phyloP scores from a whole-genome alignment of 2,797 vertebrate genomes.

The Sebastes trivittatus region DNA sequence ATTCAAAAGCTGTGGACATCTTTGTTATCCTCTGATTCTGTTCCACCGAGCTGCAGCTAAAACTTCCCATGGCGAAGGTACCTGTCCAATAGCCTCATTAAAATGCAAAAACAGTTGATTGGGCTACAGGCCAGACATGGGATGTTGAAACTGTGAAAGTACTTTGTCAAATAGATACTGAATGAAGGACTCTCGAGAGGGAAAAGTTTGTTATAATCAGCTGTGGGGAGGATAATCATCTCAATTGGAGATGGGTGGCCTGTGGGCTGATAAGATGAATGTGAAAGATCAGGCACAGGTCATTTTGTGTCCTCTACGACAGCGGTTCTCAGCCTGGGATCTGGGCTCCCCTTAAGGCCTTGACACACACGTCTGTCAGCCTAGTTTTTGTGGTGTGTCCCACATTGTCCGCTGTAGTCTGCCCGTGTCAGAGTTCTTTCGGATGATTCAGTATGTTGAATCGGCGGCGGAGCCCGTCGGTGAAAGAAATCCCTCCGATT shows the following conservation, averaged over 20 bases:
- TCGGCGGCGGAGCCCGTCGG: no score
- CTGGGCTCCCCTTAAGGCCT: no score
- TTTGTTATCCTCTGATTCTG: conserved; percentile 12
- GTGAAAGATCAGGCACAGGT: background rate
- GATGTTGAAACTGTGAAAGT: background rate
- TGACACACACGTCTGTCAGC: no score
- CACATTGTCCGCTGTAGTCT: no score
- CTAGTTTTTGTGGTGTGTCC: no score
- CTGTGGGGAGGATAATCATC: conserved; percentile 2
- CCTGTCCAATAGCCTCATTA: background rate
- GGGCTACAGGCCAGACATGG: conserved; percentile 2
- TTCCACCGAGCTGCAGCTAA: background rate
- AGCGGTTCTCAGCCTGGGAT: no score
- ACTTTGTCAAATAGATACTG: conserved; percentile 11
- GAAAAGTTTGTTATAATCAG: conserved; percentile 9
- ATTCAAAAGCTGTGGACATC: conserved; percentile 35
- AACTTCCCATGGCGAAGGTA: background rate
- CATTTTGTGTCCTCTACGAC: background rate
- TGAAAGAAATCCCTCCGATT: no score
- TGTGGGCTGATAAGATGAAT: background rate
- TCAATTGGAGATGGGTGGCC: background rate
- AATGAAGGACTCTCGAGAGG: background rate
- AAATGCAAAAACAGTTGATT: conserved; percentile 4
- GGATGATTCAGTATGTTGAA: no score
- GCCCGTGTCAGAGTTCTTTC: no score